These are phyloP conservation scores for Sialia sialis DNA, from an alignment of 2,113 vertebrate genomes.

Conservation along the genomic window DNA sequence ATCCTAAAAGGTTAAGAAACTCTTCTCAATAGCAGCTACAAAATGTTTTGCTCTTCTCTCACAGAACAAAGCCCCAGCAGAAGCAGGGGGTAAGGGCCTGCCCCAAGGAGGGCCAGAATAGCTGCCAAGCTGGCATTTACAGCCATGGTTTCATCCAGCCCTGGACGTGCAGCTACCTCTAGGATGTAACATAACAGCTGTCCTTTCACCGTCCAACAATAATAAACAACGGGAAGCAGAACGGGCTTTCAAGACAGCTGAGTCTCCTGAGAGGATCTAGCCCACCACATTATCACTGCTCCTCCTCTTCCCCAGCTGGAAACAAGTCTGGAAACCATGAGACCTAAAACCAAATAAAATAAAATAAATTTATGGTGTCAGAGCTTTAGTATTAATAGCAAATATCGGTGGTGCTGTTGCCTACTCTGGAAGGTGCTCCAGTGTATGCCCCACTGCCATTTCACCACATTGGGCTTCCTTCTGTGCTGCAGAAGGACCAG, in stretches of 20 bases:
- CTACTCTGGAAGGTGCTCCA: neutral
- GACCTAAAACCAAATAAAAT: neutral
- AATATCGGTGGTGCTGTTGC: neutral
- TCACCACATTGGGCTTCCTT: neutral
- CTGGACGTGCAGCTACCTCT: slow-evolving; percentile 37
- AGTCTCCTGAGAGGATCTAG: slow-evolving; percentile 32
- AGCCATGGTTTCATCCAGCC: neutral
- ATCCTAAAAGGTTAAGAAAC: slow-evolving; percentile 13
- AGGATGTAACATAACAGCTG: slow-evolving; percentile 40
- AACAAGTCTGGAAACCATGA: slow-evolving; percentile 14
- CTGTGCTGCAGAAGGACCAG: neutral
- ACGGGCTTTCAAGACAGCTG: neutral
- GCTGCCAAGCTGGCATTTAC: slow-evolving; percentile 42
- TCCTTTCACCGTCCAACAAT: slow-evolving; percentile 17
- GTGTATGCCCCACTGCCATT: neutral
- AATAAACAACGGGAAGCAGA: slow-evolving; percentile 45
- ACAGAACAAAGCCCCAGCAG: neutral
- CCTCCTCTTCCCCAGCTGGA: neutral
- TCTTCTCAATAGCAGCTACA: slow-evolving; percentile 21
- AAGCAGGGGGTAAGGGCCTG: slow-evolving; percentile 16
- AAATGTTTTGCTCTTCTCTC: slow-evolving; percentile 24
- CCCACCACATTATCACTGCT: slow-evolving; percentile 6
- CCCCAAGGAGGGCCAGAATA: neutral
- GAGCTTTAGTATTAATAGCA: neutral
- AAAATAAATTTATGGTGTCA: neutral